Evolutionary conservation across 2,113 vertebrate species (phyloP).

Genomic region (Camelus bactrianus): DNA sequence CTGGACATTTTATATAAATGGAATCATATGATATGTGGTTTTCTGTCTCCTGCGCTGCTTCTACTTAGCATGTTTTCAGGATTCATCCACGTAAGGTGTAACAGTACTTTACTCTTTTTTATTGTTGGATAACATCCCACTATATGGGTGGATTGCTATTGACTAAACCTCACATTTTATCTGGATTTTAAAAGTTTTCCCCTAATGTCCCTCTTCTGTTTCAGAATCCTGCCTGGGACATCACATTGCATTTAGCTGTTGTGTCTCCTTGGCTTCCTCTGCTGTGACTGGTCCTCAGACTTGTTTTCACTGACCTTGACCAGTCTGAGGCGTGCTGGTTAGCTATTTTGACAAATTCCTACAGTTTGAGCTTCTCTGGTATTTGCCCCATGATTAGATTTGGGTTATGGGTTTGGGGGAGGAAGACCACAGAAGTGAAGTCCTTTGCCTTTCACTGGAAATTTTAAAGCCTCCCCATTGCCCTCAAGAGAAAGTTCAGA

Average conservation of each 20-base stretch:
- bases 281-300: not conserved
- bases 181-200: not conserved
- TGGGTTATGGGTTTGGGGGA: not conserved
- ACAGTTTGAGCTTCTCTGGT: not conserved
- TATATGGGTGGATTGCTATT: not conserved
- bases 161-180: not conserved
- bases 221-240: not conserved
- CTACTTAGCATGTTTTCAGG: not conserved
- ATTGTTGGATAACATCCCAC: not conserved
- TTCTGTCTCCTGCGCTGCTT: not conserved
- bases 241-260: not conserved
- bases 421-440: not conserved
- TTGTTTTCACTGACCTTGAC: not conserved
- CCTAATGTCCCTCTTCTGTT: not conserved
- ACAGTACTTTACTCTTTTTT: not conserved
- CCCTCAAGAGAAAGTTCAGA: not conserved
- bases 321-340: not conserved
- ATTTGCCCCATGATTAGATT: not conserved
- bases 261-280: not conserved
- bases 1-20: not conserved
- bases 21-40: not conserved
- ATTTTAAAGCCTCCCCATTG: not conserved
- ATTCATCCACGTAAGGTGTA: not conserved
- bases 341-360: slow-evolving; percentile 19
- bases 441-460: not conserved